Conservation (phyloP, 2,888 invertebrate genomes). For the Andrena flavipes region DNA sequence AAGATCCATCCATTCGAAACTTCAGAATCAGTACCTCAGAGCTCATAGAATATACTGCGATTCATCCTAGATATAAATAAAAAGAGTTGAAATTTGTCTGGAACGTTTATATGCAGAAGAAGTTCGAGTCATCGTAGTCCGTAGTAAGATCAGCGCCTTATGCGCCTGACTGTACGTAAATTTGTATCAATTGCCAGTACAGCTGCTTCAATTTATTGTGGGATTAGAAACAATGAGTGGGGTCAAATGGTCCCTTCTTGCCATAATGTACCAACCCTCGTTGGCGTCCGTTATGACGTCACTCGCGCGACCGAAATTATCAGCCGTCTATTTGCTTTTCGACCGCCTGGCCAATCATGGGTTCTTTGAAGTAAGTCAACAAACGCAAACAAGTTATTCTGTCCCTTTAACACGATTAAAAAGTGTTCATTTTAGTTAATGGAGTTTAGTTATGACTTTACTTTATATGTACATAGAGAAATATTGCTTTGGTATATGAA, state of each 20-base stretch:
- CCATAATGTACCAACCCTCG: constrained; percentile 79
- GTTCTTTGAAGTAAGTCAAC: constrained; percentile 38
- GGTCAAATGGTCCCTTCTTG: constrained; percentile 84
- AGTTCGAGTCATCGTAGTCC: constrained; percentile 1
- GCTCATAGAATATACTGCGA: background rate
- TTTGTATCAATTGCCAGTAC: constrained; percentile 84
- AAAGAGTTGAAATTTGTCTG: background rate
- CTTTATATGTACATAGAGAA: background rate
- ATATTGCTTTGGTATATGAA: no score
- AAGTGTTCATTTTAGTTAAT: no score
- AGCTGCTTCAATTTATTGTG: constrained; percentile 85
- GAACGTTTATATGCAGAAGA: background rate
- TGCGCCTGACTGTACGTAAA: constrained; percentile 83
- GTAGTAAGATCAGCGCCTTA: constrained; percentile 68
- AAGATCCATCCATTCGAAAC: background rate
- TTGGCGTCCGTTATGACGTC: constrained; percentile 76
- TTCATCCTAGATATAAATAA: background rate
- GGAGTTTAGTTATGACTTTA: background rate
- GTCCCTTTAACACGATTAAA: no score
- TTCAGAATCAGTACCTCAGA: background rate
- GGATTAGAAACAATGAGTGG: constrained; percentile 84
- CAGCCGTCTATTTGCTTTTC: constrained; percentile 67
- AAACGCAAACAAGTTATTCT: background rate
- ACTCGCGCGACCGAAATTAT: constrained; percentile 69
- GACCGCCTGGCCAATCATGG: constrained; percentile 11